Evolutionary conservation across 2,797 vertebrate species (phyloP).

Genomic region (Sorex maritimensis): DNA sequence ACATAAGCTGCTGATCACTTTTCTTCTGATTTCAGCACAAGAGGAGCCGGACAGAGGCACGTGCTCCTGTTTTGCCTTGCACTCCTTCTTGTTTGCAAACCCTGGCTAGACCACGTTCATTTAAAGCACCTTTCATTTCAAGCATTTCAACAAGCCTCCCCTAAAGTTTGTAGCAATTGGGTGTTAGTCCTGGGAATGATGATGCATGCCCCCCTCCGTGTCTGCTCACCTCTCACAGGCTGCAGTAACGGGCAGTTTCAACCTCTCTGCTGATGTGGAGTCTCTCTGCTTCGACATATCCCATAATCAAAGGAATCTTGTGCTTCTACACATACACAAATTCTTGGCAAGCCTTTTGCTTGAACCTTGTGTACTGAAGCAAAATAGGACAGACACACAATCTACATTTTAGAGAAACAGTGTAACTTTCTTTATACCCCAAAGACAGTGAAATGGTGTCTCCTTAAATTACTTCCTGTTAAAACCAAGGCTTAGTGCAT

Average conservation of each 20-base stretch:
- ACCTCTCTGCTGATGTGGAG: neutral
- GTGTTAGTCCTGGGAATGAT: neutral
- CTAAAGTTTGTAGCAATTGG: neutral
- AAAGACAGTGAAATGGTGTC: neutral
- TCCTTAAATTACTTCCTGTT: neutral
- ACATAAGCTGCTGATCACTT: constrained; percentile 19
- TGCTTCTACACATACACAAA: fast-evolving
- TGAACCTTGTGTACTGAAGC: neutral
- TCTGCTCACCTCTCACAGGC: neutral
- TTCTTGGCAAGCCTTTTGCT: neutral
- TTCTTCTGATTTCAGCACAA: constrained; percentile 45
- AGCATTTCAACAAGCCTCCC: constrained; percentile 66
- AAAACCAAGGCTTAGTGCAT: neutral
- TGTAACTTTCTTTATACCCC: neutral
- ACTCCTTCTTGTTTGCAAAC: constrained; percentile 54
- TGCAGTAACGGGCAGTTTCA: neutral
- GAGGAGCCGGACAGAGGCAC: neutral
- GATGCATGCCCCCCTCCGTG: neutral
- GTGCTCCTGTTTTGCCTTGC: neutral
- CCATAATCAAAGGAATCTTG: neutral
- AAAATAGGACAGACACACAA: neutral
- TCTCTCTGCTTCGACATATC: neutral
- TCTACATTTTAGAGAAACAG: neutral
- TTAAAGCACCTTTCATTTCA: constrained; percentile 67
- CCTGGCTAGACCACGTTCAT: constrained; percentile 25